These are phyloP conservation scores for Mycetomoellerius zeteki DNA, from an alignment of 1,140 invertebrate genomes.

Conservation along the genomic window DNA sequence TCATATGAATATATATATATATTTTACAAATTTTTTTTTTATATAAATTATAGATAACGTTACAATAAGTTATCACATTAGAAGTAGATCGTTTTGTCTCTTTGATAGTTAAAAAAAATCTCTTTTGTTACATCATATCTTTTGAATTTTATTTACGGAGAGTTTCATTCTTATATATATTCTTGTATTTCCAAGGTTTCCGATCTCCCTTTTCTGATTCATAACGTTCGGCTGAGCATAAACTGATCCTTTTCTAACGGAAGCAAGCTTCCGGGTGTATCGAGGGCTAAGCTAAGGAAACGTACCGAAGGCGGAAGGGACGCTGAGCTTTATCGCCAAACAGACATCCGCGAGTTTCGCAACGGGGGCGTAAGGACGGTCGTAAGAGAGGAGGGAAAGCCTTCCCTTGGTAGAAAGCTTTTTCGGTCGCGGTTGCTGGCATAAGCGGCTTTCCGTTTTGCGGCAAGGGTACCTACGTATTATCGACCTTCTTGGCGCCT, in stretches of 20 bases:
- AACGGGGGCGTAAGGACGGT: conserved; percentile 19
- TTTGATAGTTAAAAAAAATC: background rate
- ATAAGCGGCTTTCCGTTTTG: conserved; percentile 58
- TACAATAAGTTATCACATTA: too few relatives aligned
- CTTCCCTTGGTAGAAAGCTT: conserved; percentile 45
- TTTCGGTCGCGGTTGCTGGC: conserved; percentile 36
- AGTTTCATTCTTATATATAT: background rate
- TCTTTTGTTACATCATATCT: conserved; percentile 62
- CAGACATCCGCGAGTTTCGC: conserved; percentile 47
- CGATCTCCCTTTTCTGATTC: conserved; percentile 33
- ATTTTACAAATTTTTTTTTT: too few relatives aligned
- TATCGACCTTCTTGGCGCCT: conserved; percentile 31
- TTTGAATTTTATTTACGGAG: background rate
- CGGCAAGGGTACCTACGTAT: conserved; percentile 58
- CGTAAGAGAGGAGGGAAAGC: conserved; percentile 44
- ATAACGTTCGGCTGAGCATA: conserved; percentile 4
- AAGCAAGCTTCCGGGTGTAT: conserved; percentile 23
- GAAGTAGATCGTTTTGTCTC: too few relatives aligned
- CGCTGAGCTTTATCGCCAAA: conserved; percentile 48
- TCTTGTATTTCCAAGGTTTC: background rate
- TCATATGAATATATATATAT: too few relatives aligned
- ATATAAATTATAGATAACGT: too few relatives aligned
- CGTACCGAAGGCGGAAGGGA: conserved; percentile 15
- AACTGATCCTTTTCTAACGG: conserved; percentile 30
- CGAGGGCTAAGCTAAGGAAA: conserved; percentile 33